Evolutionary conservation across 2,888 invertebrate genomes (phyloP).

Genomic region (Pyrrhia umbra): DNA sequence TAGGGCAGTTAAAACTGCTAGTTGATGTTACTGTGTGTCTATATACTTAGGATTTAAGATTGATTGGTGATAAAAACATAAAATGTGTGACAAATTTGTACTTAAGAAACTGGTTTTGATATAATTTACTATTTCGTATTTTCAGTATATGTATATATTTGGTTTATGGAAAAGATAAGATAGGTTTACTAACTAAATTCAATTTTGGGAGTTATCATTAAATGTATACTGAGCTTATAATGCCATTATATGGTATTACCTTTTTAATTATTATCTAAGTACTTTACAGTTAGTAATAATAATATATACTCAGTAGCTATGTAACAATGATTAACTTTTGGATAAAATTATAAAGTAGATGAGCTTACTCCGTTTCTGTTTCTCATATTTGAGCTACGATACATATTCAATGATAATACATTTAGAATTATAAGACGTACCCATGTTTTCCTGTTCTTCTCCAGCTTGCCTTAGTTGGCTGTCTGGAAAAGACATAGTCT

Average conservation of each 20-base stretch:
- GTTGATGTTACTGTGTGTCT: background rate
- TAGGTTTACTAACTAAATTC: constrained; percentile 1
- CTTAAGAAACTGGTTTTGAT: background rate
- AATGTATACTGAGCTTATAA: background rate
- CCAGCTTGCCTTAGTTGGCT: background rate
- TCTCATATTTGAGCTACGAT: background rate
- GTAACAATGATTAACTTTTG: background rate
- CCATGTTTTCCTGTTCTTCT: background rate
- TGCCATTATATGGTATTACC: background rate
- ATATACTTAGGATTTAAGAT: background rate
- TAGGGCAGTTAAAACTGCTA: background rate
- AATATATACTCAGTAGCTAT: background rate
- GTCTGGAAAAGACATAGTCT: background rate
- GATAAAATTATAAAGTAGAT: too few species aligned
- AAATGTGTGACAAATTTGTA: background rate
- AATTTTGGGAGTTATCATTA: constrained; percentile 11
- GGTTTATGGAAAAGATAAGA: background rate
- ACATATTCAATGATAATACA: background rate
- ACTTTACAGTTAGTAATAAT: constrained; percentile 1
- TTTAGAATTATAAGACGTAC: too few species aligned
- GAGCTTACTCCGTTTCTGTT: background rate
- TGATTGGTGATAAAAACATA: background rate
- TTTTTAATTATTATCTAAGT: background rate
- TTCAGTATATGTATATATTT: background rate
- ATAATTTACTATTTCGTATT: background rate